Conservation (phyloP, 2,797 vertebrate genomes). For the Eleutherodactylus coqui region DNA sequence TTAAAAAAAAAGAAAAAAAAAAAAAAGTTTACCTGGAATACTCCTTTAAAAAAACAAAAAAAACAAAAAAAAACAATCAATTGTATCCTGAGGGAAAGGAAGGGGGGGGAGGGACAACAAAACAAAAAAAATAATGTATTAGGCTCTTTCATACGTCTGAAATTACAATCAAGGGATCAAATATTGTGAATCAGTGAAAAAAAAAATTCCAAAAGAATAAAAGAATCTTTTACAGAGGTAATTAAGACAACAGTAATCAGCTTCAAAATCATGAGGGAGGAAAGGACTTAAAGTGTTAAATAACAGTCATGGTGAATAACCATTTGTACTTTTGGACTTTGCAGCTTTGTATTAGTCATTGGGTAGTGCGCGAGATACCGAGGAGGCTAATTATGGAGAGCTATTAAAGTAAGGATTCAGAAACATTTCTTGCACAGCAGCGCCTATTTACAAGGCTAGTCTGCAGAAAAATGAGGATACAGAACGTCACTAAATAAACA, state of each 20-base stretch:
- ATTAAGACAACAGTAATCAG: slow-evolving; percentile 22
- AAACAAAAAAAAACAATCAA: not conserved
- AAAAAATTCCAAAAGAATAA: not conserved
- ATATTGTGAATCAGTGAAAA: not conserved
- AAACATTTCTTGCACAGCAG: not conserved
- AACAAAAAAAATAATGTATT: not conserved
- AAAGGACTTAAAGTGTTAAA: slow-evolving; percentile 42
- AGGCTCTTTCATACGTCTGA: not conserved
- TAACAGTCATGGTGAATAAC: slow-evolving; percentile 26
- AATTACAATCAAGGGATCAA: not conserved
- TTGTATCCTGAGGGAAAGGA: too few species aligned
- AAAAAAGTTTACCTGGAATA: too few species aligned
- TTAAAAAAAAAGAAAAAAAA: too few species aligned
- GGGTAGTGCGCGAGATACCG: slow-evolving; percentile 11
- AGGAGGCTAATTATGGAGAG: slow-evolving; percentile 11
- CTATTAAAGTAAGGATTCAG: slow-evolving; percentile 21
- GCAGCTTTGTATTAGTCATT: slow-evolving; percentile 34
- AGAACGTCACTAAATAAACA: not conserved
- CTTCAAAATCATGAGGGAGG: not conserved
- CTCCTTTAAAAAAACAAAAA: too few species aligned
- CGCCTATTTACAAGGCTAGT: not conserved
- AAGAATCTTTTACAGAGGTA: not conserved
- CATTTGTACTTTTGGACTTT: slow-evolving; percentile 55
- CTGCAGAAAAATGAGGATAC: not conserved
- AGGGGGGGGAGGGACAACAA: too few species aligned